Evolutionary conservation across 92 coral and sea anemone species (phyloP).

Genomic region (Epizoanthus stellaris): DNA sequence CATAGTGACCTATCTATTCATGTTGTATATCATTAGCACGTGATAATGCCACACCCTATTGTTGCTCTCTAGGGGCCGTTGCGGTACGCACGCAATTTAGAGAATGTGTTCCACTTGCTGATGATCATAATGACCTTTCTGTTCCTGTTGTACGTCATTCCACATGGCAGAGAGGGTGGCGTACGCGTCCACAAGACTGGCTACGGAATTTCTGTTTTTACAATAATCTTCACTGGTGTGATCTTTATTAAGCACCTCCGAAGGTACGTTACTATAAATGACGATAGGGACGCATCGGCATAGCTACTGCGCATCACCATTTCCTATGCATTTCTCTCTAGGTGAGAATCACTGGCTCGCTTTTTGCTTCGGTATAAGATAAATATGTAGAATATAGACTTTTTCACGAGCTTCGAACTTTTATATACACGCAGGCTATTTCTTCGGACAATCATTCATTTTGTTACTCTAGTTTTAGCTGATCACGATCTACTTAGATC

Average conservation of each 20-base stretch:
- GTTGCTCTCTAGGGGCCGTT: conserved; percentile 37
- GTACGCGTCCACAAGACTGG: background rate
- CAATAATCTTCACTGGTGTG: conserved; percentile 43
- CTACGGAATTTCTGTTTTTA: conserved; percentile 44
- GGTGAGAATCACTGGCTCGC: too few species aligned
- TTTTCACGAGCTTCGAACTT: too few species aligned
- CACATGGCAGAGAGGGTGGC: conserved; percentile 40
- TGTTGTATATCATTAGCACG: conserved; percentile 46
- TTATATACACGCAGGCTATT: too few species aligned
- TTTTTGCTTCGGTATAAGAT: too few species aligned
- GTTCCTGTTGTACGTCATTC: conserved; percentile 60
- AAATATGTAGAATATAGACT: too few species aligned
- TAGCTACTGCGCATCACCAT: too few species aligned
- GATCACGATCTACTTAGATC: too few species aligned
- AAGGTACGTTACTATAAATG: conserved; percentile 12
- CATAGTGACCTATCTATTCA: conserved; percentile 38
- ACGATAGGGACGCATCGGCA: too few species aligned
- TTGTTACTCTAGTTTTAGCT: too few species aligned
- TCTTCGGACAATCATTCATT: too few species aligned
- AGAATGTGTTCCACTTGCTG: conserved; percentile 56
- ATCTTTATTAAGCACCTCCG: conserved; percentile 56
- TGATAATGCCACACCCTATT: too few species aligned
- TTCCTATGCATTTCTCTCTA: too few species aligned
- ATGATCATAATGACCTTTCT: conserved; percentile 34
- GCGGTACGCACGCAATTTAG: conserved; percentile 42